These are phyloP conservation scores for Noturus placidus DNA, from an alignment of 2,113 vertebrate species.

Conservation along the genomic window DNA sequence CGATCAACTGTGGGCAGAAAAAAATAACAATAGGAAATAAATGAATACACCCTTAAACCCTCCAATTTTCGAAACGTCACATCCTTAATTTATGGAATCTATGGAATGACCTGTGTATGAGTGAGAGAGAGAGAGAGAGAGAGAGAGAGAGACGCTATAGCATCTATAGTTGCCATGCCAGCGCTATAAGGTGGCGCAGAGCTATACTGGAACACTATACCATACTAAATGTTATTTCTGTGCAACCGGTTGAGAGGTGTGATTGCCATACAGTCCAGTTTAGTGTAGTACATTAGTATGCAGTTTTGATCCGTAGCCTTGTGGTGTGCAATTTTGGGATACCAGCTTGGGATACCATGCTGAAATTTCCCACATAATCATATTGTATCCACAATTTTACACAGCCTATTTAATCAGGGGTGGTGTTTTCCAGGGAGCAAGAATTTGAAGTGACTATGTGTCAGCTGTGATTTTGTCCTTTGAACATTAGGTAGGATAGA, in stretches of 20 bases:
- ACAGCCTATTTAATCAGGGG: neutral
- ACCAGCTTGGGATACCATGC: neutral
- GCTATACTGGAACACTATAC: neutral
- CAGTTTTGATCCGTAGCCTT: neutral
- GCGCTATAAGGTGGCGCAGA: neutral
- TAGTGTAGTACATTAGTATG: neutral
- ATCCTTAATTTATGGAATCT: neutral
- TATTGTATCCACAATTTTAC: neutral
- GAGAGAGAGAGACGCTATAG: neutral
- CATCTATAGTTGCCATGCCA: neutral
- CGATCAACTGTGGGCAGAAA: neutral
- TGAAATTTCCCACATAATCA: neutral
- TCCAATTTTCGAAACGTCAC: neutral
- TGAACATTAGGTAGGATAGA: constrained; percentile 33
- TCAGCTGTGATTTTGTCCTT: constrained; percentile 34
- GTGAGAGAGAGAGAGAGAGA: neutral
- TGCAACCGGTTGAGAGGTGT: neutral
- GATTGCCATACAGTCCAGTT: neutral
- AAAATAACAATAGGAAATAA: neutral
- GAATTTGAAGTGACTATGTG: neutral
- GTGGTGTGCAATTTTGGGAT: neutral
- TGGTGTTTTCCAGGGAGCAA: neutral
- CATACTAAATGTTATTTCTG: neutral
- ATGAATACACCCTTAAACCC: neutral
- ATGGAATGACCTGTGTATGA: neutral